A percentile compares a stretch with the other conserved stretches of the same genome.
phyloP scores from a whole-genome alignment of 2,888 invertebrate species.

The Rotaria macrura region DNA sequence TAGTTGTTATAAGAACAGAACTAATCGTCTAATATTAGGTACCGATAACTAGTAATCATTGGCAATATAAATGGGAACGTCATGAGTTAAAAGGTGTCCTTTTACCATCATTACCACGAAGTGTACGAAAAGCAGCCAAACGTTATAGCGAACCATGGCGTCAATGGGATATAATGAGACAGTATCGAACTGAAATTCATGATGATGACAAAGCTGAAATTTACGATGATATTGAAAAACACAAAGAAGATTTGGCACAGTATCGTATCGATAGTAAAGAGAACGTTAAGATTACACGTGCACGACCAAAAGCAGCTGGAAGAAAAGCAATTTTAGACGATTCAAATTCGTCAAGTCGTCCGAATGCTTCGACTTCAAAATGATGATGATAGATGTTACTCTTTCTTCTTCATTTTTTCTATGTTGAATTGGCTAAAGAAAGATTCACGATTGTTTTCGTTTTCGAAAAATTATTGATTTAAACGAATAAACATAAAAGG shows the following conservation, averaged over 20 bases:
- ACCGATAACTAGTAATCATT: conserved; percentile 26
- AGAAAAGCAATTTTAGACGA: not conserved
- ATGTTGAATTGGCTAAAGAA: too few species aligned
- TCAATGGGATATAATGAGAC: conserved; percentile 82
- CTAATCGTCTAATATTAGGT: not conserved
- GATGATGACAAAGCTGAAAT: conserved; percentile 60
- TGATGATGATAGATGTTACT: not conserved
- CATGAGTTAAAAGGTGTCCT: conserved; percentile 30
- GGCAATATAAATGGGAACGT: conserved; percentile 33
- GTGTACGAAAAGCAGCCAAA: conserved; percentile 15
- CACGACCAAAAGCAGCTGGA: not conserved
- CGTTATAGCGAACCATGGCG: conserved; percentile 60
- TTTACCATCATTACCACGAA: conserved; percentile 24
- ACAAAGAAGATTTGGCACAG: conserved; percentile 10
- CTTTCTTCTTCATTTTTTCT: not conserved
- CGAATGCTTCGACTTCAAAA: not conserved
- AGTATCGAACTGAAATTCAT: conserved; percentile 72
- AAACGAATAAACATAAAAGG: too few species aligned
- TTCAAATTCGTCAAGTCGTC: not conserved
- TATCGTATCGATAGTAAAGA: conserved; percentile 21
- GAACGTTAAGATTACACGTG: not conserved
- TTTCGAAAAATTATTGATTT: too few species aligned
- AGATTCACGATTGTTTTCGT: too few species aligned
- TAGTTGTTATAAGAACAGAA: not conserved
- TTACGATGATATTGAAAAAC: conserved; percentile 28